A percentile compares a stretch with the other conserved stretches of the same genome.
Conservation (phyloP, 2,888 invertebrate species). For the Acronicta alni region DNA sequence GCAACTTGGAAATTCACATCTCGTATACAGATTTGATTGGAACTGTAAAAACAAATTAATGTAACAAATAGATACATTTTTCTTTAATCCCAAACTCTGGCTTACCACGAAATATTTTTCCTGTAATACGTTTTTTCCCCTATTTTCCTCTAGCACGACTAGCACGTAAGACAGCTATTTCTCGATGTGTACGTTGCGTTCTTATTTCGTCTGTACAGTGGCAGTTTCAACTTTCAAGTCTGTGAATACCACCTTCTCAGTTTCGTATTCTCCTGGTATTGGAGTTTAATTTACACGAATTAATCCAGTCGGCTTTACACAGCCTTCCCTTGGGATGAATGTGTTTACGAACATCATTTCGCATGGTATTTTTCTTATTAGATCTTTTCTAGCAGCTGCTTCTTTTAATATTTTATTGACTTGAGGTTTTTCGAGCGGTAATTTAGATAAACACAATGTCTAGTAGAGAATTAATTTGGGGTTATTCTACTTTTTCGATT, state of each 20-base stretch:
- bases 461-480: slow-evolving; percentile 8
- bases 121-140: slow-evolving; percentile 27
- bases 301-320: slow-evolving; percentile 77
- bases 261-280: slow-evolving; percentile 81
- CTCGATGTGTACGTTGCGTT: slow-evolving; percentile 6
- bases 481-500: slow-evolving; percentile 11
- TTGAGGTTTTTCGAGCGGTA: too few relatives aligned
- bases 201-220: slow-evolving; percentile 51
- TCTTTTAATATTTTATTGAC: too few relatives aligned
- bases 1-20: slow-evolving; percentile 53
- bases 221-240: slow-evolving; percentile 40
- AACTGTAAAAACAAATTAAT: slow-evolving; percentile 49
- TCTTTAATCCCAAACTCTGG: slow-evolving; percentile 26
- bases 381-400: slow-evolving; percentile 22
- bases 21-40: slow-evolving; percentile 59
- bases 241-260: slow-evolving; percentile 70
- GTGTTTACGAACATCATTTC: slow-evolving; percentile 64
- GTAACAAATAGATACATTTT: slow-evolving; percentile 28
- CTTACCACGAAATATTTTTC: slow-evolving; percentile 18
- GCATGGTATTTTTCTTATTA: slow-evolving; percentile 61
- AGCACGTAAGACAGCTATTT: slow-evolving; percentile 24
- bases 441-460: too few relatives aligned
- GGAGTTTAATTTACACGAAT: slow-evolving; percentile 84
- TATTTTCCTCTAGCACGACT: slow-evolving; percentile 38
- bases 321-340: slow-evolving; percentile 70